Evolutionary conservation across 2,113 vertebrate genomes (phyloP).

Genomic region (Oryzias curvinotus): DNA sequence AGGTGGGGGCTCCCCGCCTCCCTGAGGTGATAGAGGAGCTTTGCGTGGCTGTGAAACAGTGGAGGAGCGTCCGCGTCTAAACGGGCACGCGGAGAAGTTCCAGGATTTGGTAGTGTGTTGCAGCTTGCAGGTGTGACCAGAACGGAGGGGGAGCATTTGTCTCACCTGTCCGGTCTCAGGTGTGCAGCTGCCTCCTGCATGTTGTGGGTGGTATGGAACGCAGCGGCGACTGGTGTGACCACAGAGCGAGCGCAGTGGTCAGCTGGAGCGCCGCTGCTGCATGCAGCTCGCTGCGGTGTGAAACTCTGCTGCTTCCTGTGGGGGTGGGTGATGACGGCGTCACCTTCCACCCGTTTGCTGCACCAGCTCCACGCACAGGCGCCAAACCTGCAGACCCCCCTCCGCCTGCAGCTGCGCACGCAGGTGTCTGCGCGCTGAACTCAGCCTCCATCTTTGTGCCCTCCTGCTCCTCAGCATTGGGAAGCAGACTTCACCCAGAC

Average conservation of each 20-base stretch:
- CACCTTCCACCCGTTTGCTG: not conserved
- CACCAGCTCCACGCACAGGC: not conserved
- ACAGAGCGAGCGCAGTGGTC: not conserved
- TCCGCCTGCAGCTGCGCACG: not conserved
- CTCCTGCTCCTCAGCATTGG: too few species aligned
- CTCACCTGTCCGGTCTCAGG: too few species aligned
- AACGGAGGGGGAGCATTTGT: not conserved
- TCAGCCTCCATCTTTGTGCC: not conserved
- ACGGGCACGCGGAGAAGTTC: too few species aligned
- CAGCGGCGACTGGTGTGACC: not conserved
- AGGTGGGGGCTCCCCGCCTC: conserved; percentile 54
- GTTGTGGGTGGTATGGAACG: too few species aligned
- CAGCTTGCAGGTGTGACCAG: not conserved
- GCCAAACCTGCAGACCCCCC: not conserved
- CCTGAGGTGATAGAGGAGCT: conserved; percentile 40
- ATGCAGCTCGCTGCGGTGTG: conserved; percentile 38
- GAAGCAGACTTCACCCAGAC: too few species aligned
- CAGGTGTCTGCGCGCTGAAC: not conserved
- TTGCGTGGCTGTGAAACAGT: conserved; percentile 29
- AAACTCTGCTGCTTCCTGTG: conserved; percentile 70
- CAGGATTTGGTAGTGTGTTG: too few species aligned
- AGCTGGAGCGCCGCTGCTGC: conserved; percentile 20
- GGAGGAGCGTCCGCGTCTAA: too few species aligned
- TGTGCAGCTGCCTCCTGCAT: too few species aligned
- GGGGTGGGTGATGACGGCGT: not conserved